Percentiles rank a stretch among this genome's conserved stretches.
phyloP scores from a whole-genome alignment of 2,888 invertebrate species.

The Gymnoscelis rufifasciata region DNA sequence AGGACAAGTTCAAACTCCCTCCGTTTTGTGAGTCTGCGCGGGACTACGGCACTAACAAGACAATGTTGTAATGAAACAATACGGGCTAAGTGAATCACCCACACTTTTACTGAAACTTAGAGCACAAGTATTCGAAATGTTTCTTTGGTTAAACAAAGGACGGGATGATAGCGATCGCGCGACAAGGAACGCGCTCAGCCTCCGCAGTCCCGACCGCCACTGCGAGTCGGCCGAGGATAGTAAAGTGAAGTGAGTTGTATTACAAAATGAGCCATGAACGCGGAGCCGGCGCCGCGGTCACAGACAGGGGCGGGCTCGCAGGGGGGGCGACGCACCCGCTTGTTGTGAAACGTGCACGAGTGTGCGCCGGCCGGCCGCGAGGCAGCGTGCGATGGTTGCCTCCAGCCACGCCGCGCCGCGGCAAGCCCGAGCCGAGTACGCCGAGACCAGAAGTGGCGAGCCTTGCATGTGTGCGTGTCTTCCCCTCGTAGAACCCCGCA shows the following conservation, averaged over 20 bases:
- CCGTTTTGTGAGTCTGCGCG: slow-evolving; percentile 52
- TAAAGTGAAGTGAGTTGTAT: slow-evolving; percentile 51
- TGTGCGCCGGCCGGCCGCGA: slow-evolving; percentile 37
- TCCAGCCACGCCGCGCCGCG: slow-evolving; percentile 15
- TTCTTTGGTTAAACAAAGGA: slow-evolving; percentile 51
- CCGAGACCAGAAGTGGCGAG: slow-evolving; percentile 14
- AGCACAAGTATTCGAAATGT: slow-evolving; percentile 36
- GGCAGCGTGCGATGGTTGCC: slow-evolving; percentile 33
- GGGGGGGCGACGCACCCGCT: slow-evolving; percentile 35
- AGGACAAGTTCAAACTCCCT: slow-evolving; percentile 45
- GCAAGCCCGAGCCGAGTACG: slow-evolving; percentile 32
- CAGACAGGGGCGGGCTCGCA: slow-evolving; percentile 37
- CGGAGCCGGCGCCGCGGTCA: slow-evolving; percentile 29
- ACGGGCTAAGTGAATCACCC: slow-evolving; percentile 42
- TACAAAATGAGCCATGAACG: slow-evolving; percentile 53
- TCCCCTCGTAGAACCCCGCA: slow-evolving; percentile 35
- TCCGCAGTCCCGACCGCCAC: slow-evolving; percentile 57
- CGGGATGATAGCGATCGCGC: slow-evolving; percentile 30
- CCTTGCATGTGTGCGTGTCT: slow-evolving; percentile 43
- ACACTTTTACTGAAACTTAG: slow-evolving; percentile 53
- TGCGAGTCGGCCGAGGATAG: slow-evolving; percentile 40
- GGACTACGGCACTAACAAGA: slow-evolving; percentile 40
- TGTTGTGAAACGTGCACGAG: slow-evolving; percentile 52
- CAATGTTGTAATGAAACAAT: slow-evolving; percentile 17
- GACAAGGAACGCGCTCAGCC: slow-evolving; percentile 42